These are phyloP conservation scores for Xiphophorus birchmanni DNA, from an alignment of 2,797 vertebrate genomes.

Conservation along the genomic window DNA sequence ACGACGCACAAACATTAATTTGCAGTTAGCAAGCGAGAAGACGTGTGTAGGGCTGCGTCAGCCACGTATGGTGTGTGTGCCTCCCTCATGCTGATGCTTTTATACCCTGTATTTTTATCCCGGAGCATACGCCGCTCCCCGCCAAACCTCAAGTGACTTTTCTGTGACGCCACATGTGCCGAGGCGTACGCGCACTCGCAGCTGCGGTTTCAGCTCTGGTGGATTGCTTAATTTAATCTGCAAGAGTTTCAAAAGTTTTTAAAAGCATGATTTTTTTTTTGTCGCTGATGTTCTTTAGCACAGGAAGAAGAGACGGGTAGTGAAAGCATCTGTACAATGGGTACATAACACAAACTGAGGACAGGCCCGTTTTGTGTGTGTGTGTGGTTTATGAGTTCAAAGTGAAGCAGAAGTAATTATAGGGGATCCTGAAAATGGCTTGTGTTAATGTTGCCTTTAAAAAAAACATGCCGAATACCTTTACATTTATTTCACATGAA, in stretches of 20 bases:
- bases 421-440: background rate
- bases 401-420: background rate
- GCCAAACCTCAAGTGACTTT: constrained; percentile 21
- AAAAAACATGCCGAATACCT: background rate
- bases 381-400: background rate
- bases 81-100: constrained; percentile 29
- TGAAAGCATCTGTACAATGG: background rate
- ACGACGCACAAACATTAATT: background rate
- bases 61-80: background rate
- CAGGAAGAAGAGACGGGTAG: constrained; percentile 2
- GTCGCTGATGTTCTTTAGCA: background rate
- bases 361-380: background rate
- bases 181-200: background rate
- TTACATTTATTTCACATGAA: background rate
- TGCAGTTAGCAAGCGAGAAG: background rate
- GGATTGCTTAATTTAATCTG: background rate
- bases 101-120: constrained; percentile 42
- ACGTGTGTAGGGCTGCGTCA: background rate
- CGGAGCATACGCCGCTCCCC: background rate
- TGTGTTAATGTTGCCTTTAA: background rate
- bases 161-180: background rate
- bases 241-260: background rate
- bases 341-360: background rate
- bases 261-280: background rate
- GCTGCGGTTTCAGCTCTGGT: background rate